Evolutionary conservation across 1,140 invertebrate species (phyloP).

Genomic region (Archegozetes longisetosus): DNA sequence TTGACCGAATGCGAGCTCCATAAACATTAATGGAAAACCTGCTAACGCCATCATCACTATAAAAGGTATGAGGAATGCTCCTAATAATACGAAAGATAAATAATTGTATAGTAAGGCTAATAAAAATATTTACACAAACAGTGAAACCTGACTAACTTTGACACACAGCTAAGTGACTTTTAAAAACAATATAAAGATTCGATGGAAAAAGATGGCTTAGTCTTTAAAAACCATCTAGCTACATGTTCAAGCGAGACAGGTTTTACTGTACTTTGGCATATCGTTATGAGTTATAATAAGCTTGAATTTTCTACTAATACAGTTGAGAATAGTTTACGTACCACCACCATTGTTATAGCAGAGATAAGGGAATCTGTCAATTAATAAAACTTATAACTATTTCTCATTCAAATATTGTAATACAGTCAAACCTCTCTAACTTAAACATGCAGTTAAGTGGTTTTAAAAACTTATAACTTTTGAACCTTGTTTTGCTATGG

Average conservation of each 20-base stretch:
- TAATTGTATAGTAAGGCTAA: no score
- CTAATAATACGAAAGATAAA: conserved; percentile 15
- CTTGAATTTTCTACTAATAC: no score
- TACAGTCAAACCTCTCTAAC: background rate
- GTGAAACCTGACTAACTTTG: background rate
- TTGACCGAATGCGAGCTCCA: conserved; percentile 20
- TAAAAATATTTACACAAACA: background rate
- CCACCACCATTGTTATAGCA: conserved; percentile 60
- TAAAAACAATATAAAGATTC: no score
- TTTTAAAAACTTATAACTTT: background rate
- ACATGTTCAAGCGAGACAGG: no score
- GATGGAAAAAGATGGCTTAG: no score
- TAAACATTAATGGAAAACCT: conserved; percentile 19
- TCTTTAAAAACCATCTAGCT: no score
- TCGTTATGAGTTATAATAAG: no score
- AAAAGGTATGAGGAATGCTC: conserved; percentile 22
- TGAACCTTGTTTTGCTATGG: background rate
- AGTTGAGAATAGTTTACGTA: no score
- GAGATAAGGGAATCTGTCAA: conserved; percentile 18
- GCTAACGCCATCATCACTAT: conserved; percentile 20
- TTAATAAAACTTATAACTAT: background rate
- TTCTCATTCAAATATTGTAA: background rate
- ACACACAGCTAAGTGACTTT: no score
- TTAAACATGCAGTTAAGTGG: no score
- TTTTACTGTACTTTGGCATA: background rate